These are phyloP conservation scores for Ericerus pela DNA, from an alignment of 1,140 invertebrate species.

Conservation along the genomic window DNA sequence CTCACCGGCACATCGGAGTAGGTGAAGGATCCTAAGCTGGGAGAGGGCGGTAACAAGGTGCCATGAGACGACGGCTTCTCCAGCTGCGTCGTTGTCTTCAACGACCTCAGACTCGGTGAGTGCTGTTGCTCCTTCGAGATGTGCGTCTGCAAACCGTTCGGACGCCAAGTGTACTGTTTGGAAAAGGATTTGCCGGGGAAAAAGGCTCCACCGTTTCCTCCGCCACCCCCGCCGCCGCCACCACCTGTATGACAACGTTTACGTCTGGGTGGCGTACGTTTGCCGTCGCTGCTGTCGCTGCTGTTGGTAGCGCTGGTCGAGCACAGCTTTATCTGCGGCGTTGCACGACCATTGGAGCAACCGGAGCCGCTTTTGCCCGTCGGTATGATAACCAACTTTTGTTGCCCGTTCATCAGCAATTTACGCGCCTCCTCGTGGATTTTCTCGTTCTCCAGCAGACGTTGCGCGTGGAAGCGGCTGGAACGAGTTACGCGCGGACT, in stretches of 20 bases:
- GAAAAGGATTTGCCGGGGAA: too few relatives aligned
- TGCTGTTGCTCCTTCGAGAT: background rate
- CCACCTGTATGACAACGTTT: background rate
- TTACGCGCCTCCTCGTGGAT: constrained; percentile 9
- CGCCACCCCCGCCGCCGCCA: background rate
- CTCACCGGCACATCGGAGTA: constrained; percentile 1
- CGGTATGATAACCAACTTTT: constrained; percentile 18
- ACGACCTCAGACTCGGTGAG: constrained; percentile 14
- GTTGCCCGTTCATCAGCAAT: constrained; percentile 12
- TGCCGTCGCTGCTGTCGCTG: constrained; percentile 18
- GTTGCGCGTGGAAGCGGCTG: background rate
- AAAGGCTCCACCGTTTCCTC: background rate
- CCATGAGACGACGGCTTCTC: background rate
- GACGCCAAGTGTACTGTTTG: background rate
- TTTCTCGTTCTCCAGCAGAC: constrained; percentile 2
- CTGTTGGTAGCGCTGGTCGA: constrained; percentile 11
- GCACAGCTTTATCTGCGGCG: constrained; percentile 15
- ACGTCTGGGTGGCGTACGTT: constrained; percentile 14
- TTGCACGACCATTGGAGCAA: constrained; percentile 1
- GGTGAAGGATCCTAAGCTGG: constrained; percentile 8
- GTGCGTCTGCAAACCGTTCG: background rate
- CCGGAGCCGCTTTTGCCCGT: constrained; percentile 8
- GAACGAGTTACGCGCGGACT: background rate
- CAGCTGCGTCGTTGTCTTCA: constrained; percentile 1
- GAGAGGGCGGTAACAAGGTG: background rate